Conservation (phyloP, 2,888 invertebrate species). For the Clitarchus hookeri region DNA sequence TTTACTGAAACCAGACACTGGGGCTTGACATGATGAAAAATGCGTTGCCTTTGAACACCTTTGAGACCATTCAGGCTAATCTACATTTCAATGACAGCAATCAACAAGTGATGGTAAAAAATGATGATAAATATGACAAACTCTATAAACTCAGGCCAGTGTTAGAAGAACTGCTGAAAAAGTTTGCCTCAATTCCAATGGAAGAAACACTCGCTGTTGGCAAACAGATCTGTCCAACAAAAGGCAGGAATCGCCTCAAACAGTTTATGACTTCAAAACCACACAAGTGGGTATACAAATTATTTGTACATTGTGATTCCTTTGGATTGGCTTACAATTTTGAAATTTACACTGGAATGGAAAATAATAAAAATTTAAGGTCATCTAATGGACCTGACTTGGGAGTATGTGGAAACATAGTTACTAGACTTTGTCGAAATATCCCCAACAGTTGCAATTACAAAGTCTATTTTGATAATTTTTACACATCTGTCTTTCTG, state of each 20-base stretch:
- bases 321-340: slow-evolving; percentile 49
- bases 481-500: too few species aligned
- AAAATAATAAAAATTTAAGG: background rate
- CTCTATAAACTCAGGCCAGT: too few species aligned
- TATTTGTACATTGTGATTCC: slow-evolving; percentile 46
- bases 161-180: too few species aligned
- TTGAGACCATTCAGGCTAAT: background rate
- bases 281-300: background rate
- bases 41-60: background rate
- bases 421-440: background rate
- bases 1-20: too few species aligned
- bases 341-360: slow-evolving; percentile 48
- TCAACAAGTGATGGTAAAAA: background rate
- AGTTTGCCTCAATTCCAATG: too few species aligned
- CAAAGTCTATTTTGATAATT: slow-evolving; percentile 14
- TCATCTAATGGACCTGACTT: background rate
- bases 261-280: background rate
- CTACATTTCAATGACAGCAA: background rate
- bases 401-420: background rate
- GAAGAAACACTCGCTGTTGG: too few species aligned
- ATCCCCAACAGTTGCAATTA: background rate
- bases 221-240: background rate
- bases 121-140: background rate
- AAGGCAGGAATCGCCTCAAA: background rate
- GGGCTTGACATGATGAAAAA: too few species aligned